A percentile compares a stretch with the other conserved stretches of the same genome.
Evolutionary conservation across 1,140 invertebrate genomes (phyloP).

Genomic region (Zophobas atratus): DNA sequence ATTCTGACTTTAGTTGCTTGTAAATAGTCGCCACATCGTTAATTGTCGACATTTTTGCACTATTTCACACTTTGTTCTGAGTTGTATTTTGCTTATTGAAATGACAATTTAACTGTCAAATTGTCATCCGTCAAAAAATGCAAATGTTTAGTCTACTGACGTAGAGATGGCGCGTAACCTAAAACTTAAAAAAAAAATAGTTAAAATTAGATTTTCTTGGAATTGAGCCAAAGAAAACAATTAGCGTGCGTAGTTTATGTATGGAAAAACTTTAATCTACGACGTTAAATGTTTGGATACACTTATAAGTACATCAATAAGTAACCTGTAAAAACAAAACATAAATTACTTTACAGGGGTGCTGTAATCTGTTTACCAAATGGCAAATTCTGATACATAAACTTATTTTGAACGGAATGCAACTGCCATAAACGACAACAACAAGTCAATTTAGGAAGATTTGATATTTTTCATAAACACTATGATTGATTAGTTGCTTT

Average conservation of each 20-base stretch:
- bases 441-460: constrained; percentile 6
- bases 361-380: constrained; percentile 12
- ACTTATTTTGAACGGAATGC: neutral
- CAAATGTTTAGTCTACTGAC: neutral
- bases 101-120: constrained; percentile 1
- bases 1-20: constrained; percentile 83
- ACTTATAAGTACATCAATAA: neutral
- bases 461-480: constrained; percentile 3
- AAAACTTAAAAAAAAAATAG: neutral
- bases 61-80: neutral
- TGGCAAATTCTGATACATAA: neutral
- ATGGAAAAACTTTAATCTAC: no score
- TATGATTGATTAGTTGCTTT: constrained; percentile 40
- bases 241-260: no score
- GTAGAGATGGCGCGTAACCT: neutral
- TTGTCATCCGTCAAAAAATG: constrained; percentile 6
- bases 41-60: constrained; percentile 73
- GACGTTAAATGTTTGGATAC: no score
- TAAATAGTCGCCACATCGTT: constrained; percentile 79
- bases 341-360: constrained; percentile 21
- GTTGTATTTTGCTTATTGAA: constrained; percentile 10
- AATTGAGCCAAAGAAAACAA: neutral
- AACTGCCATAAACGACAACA: neutral
- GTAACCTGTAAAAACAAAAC: neutral
- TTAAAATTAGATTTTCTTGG: constrained; percentile 4